Conservation (phyloP, 2,113 vertebrate species). For the Ceyx melanurus region DNA sequence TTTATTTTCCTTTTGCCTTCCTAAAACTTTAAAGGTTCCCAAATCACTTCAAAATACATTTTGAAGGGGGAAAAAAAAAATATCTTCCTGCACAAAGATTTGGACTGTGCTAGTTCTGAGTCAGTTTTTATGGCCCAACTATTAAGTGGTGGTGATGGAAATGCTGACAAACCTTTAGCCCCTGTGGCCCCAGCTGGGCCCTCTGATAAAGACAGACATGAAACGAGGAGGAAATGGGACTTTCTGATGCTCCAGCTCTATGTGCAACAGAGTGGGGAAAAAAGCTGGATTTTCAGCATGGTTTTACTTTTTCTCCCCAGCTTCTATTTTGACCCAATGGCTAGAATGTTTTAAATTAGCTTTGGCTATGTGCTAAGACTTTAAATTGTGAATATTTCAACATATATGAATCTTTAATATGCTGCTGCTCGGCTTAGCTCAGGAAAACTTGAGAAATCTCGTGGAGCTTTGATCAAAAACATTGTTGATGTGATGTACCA, state of each 20-base stretch:
- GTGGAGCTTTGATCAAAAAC: background rate
- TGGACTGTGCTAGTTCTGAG: background rate
- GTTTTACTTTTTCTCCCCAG: fast-evolving
- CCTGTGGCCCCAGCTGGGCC: background rate
- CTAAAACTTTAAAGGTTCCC: background rate
- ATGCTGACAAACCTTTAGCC: background rate
- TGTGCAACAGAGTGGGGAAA: background rate
- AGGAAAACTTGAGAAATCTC: background rate
- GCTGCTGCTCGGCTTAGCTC: background rate
- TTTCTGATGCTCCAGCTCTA: background rate
- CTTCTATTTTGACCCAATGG: background rate
- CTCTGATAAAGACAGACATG: background rate
- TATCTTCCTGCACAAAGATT: background rate
- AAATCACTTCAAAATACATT: background rate
- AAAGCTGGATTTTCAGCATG: background rate
- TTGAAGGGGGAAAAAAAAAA: background rate
- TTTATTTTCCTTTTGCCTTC: background rate
- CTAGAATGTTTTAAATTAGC: background rate
- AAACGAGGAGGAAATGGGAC: background rate
- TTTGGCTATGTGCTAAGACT: background rate
- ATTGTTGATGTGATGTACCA: background rate
- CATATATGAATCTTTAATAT: background rate
- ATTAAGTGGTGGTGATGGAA: background rate
- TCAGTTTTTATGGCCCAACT: background rate
- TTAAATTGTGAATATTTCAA: background rate